Evolutionary conservation across 2,113 vertebrate species (phyloP).

Genomic region (Rhodinocichla rosea): DNA sequence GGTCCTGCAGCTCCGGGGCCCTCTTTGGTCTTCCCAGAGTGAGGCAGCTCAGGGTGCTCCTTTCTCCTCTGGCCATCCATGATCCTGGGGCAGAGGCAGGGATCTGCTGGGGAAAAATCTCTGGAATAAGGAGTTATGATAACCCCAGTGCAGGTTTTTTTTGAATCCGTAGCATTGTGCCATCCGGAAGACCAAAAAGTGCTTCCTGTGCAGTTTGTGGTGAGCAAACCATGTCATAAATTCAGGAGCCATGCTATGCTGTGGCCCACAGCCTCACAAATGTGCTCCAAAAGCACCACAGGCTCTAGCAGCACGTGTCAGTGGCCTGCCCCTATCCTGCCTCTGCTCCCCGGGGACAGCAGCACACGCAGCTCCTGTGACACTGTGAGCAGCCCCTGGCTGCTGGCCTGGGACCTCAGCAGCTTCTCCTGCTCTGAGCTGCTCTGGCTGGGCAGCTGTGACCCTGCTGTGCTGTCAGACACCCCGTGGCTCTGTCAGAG

Average conservation of each 20-base stretch:
- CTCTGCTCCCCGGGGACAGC: not conserved
- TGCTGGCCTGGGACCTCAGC: not conserved
- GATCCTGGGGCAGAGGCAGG: not conserved
- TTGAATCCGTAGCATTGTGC: accelerated
- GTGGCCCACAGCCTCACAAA: not conserved
- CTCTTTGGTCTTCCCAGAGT: not conserved
- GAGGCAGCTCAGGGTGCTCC: not conserved
- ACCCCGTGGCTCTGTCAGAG: not conserved
- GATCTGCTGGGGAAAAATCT: not conserved
- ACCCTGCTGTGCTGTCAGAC: not conserved
- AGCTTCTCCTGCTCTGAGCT: not conserved
- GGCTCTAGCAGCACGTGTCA: accelerated
- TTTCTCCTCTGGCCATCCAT: not conserved
- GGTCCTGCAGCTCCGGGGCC: not conserved
- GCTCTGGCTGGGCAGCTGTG: not conserved
- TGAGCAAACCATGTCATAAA: not conserved
- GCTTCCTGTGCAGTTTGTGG: not conserved
- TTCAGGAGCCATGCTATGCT: not conserved
- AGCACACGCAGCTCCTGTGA: accelerated
- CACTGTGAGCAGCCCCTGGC: accelerated
- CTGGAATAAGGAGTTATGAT: not conserved
- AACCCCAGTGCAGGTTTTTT: not conserved
- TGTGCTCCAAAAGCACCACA: accelerated
- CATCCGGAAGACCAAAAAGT: not conserved
- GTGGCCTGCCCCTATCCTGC: accelerated